Evolutionary conservation across 2,797 vertebrate species (phyloP), one percentile per base, ranked within the genome.

Genomic region (Spinibarbus caldwelli): DNA sequence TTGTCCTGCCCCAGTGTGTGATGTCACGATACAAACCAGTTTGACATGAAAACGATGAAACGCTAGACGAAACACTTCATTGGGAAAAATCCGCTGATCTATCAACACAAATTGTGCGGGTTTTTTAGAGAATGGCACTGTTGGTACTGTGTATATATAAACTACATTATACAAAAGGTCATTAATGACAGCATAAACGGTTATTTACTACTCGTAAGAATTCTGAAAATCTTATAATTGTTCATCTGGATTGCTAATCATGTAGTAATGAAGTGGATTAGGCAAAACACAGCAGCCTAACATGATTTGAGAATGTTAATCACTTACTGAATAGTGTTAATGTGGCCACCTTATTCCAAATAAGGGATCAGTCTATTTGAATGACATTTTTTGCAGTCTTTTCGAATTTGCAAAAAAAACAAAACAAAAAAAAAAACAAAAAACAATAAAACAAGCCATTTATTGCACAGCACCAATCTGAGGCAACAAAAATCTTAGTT

Each of bases 21-120:
- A 86, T 29, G 87, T 89, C 85, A 88, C 47, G 41, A 43, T 19
- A 31, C 19, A 71, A 84, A 83, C 57, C 80, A 57, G 38, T 52
- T 85, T 10, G 31, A 31, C 73, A 49, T 82, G 76, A 78, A 72
- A 79, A 29, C 11, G 11, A 29, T 29, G 59, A 62, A 59, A n/a
- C 23, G 8, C 9, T 62, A 21, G 15, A 12, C 4, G 19, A n/a
- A 82, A 75, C 15, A 14, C 2, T 62, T 12, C 14, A 17, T 17
- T 17, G 29, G 36, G 3, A 31, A 34, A 49, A 31, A 66, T 36
- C 21, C 9, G 11, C 6, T 49, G 26, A 36, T 6, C 12, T 67
- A 34, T 34, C 17, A 21, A n/a, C 17, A 78, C 38, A 23, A 14
- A 4, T 47, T 34, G 7, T 78, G 14, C 17, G 0, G 17, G 1